Evolutionary conservation across 2,797 vertebrate species (phyloP), one percentile per base, ranked within the genome.

Genomic region (Microctenopoma stevenorrisi): DNA sequence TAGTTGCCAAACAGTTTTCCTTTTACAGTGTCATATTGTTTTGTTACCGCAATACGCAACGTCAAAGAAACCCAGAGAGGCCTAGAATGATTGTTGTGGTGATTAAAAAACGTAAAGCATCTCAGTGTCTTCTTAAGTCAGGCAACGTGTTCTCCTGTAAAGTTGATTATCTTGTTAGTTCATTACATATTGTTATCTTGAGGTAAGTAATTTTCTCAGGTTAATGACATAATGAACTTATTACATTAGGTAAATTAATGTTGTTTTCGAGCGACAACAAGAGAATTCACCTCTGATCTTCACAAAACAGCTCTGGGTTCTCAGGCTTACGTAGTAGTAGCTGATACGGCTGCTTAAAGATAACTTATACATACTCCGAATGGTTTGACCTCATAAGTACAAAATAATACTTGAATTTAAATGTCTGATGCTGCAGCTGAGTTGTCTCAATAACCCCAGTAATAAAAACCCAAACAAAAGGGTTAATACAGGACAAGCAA

Each of bases 141-240:
- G 15, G 38, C 18, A 61, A 40, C 26, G 13, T 7, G 3, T n/a
- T 61, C 10, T 40, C 22, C 42, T 42, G 22, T 46, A 25, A 47
- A 52, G 56, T 53, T 10, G 46, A 71, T 50, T 4, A 48, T 50
- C 42, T 42, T 18, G 30, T 48, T 47, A 46, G 6, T 22, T 50
- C 3, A 1, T 44, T 18, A 50, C 12, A 26, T 68, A 28, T 37
- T 13, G 4, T 72, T 62, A 67, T 62, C 52, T 68, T n/a, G 7
- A 50, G 53, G 25, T 25, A 18, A 16, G 55, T n/a, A 7, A 65
- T 48, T 60, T 59, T 61, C 55, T 35, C n/a, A 52, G 40, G 30
- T 38, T 59, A 48, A 68, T 49, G 8, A 11, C 16, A 40, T 51
- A 46, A 51, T 58, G 30, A 50, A 58, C 47, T 67, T 25, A 62